phyloP scores from a whole-genome alignment of 2,797 vertebrate species.

The Poeciliopsis paucimaculata region DNA sequence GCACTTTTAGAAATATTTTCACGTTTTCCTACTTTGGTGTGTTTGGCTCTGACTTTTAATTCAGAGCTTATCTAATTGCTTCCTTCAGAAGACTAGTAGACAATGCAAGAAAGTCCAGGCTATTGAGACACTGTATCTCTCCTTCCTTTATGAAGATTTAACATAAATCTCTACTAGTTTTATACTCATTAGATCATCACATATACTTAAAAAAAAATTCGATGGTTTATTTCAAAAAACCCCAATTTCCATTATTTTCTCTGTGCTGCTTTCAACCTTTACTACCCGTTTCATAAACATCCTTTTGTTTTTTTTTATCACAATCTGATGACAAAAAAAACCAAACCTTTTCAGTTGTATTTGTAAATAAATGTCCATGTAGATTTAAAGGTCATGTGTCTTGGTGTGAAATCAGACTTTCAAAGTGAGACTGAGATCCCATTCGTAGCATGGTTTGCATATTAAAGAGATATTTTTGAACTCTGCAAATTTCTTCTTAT shows the following conservation, averaged over 20 bases:
- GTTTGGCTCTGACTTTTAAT: not conserved
- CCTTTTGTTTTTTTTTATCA: not conserved
- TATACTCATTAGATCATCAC: not conserved
- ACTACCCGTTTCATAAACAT: not conserved
- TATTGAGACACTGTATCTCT: not conserved
- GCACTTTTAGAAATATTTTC: not conserved
- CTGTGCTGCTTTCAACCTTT: not conserved
- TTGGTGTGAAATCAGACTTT: not conserved
- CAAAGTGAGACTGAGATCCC: not conserved
- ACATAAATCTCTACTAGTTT: not conserved
- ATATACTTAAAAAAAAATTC: not conserved
- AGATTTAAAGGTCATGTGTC: constrained; percentile 2
- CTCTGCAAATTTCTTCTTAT: not conserved
- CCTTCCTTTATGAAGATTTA: not conserved
- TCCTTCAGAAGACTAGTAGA: not conserved
- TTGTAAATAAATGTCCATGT: not conserved
- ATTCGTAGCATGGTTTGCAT: not conserved
- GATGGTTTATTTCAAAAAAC: not conserved
- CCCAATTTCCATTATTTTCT: not conserved
- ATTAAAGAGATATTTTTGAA: not conserved
- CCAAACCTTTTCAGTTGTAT: not conserved
- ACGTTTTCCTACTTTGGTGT: not conserved
- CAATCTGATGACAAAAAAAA: not conserved
- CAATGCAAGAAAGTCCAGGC: not conserved
- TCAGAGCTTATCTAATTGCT: not conserved